Conservation (phyloP, 2,888 invertebrate genomes). For the Cordilura impudica region DNA sequence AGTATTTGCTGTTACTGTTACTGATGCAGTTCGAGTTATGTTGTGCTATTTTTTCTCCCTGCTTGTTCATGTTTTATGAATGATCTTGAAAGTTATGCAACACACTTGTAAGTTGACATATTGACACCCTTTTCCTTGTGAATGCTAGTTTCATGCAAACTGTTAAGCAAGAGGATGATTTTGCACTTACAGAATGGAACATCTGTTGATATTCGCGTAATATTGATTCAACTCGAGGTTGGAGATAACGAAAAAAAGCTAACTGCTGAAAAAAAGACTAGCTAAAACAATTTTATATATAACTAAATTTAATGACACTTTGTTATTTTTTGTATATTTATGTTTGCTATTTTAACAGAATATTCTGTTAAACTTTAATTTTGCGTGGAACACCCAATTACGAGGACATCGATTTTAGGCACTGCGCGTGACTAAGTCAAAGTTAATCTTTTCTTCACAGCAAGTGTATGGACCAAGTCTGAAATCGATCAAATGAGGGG, state of each 20-base stretch:
- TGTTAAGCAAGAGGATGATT: conserved; percentile 16
- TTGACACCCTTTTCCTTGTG: conserved; percentile 57
- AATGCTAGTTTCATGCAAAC: conserved; percentile 2
- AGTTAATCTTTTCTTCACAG: too few species aligned
- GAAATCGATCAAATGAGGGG: too few species aligned
- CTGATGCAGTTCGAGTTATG: conserved; percentile 25
- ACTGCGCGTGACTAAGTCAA: too few species aligned
- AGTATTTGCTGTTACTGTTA: conserved; percentile 27
- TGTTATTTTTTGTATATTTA: too few species aligned
- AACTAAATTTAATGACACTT: too few species aligned
- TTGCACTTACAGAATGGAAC: conserved; percentile 9
- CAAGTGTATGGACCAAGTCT: too few species aligned
- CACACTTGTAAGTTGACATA: conserved; percentile 61
- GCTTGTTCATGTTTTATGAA: conserved; percentile 6
- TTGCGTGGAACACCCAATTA: too few species aligned
- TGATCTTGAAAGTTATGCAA: conserved; percentile 63
- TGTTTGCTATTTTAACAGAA: too few species aligned
- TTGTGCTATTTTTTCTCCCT: conserved; percentile 11
- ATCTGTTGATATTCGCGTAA: background rate
- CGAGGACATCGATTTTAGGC: too few species aligned
- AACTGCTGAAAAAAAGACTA: too few species aligned
- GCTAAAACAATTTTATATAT: too few species aligned
- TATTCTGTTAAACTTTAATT: too few species aligned
- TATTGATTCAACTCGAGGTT: background rate
- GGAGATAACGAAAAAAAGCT: background rate